Evolutionary conservation across 2,888 invertebrate species (phyloP).

Genomic region (Chromoteleia sp.): DNA sequence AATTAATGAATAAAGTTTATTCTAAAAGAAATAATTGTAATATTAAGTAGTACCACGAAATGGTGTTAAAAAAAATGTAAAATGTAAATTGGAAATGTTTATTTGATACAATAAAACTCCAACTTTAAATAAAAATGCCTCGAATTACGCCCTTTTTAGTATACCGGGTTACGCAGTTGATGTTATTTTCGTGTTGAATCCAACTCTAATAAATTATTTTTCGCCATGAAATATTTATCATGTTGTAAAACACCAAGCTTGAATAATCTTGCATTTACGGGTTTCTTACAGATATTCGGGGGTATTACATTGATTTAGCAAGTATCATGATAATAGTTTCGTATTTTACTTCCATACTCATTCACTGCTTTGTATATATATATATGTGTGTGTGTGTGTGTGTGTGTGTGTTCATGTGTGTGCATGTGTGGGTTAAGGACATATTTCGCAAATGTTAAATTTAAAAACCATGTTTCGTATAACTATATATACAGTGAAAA

Average conservation of each 20-base stretch:
- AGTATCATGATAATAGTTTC: neutral
- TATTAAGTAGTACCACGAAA: no score
- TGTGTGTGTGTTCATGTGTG: no score
- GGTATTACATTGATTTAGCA: slow-evolving; percentile 22
- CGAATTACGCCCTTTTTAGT: slow-evolving; percentile 20
- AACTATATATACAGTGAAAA: no score
- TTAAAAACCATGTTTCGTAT: no score
- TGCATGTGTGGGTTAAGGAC: no score
- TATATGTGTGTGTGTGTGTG: no score
- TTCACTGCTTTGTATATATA: no score
- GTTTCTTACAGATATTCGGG: neutral
- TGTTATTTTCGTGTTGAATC: slow-evolving; percentile 36
- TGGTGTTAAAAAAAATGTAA: no score
- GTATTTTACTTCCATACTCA: no score
- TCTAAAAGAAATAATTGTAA: no score
- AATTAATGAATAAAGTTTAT: no score
- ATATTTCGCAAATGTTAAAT: no score
- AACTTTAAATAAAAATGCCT: slow-evolving; percentile 12
- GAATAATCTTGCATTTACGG: slow-evolving; percentile 23
- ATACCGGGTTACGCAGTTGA: slow-evolving; percentile 12
- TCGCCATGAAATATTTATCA: slow-evolving; percentile 46
- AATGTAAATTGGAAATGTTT: slow-evolving; percentile 1
- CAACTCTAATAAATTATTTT: slow-evolving; percentile 34
- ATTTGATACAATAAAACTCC: neutral
- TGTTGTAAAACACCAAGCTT: slow-evolving; percentile 36